Base-by-base conservation (phyloP, 2,797 vertebrate genomes). In the Dendrocincla fuliginosa region DNA sequence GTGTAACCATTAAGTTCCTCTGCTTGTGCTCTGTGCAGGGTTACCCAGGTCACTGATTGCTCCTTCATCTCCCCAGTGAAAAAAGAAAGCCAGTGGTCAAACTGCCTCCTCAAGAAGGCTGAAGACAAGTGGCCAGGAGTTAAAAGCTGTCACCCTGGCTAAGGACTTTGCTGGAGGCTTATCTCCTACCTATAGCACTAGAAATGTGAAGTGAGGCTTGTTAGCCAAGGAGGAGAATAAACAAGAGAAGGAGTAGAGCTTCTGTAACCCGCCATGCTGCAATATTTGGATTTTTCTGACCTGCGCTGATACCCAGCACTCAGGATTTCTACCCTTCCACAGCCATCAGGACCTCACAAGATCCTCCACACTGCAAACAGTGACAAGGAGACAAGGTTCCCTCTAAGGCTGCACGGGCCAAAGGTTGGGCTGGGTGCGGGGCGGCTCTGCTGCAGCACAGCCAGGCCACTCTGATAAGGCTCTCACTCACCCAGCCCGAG, bases 1-100 rank as follows among this genome's bases (percentile, higher is more conserved):
- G 74, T 83, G 82, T 30, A 73, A 70, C 76, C 42, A 2, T 93
- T 88, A 91, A 80, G 87, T 61, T 81, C 30, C 46, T 78, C 64
- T 49, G 68, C n/a, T 74, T 2, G 1, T 61, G 75, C 64, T 64
- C 70, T 1, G 3, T 8, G 1, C 13, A 3, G 33, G 90, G 93
- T 94, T 84, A 84, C 55, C 41, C 55, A 67, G 94, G 93, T 97
- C 93, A 65, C 83, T 50, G 71, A 85, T 47, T 71, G 84, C 75
- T 92, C 68, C 75, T 92, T 70, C 78, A 78, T 84, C 84, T 83
- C 81, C 71, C 44, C 59, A 80, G 28, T 1, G 25, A 68, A 55
- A 61, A 63, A 50, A 63, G 33, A 47, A 67, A 47, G 16, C 23
- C 59, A 52, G 47, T 49, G 83, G 84, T 81, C 82, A 69, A 89